Evolutionary conservation across 2,797 vertebrate species (phyloP), one percentile per base, ranked within the genome.

Genomic region (Coregonus sp.): DNA sequence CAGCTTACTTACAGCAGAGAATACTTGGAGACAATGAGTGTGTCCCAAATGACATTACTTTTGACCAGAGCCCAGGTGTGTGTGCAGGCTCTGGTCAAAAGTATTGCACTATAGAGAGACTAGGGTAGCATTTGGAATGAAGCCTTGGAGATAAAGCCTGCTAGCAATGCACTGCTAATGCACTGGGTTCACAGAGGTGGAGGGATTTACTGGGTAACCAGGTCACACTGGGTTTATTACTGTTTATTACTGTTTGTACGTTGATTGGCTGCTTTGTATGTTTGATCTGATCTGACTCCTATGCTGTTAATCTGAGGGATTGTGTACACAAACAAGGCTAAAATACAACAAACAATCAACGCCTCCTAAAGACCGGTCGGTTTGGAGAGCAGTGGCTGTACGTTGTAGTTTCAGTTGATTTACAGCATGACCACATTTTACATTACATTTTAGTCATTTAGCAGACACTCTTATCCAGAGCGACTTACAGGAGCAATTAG

Each of bases 151-250:
- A 18, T 15, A 66, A 59, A 63, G 31, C 25, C 54, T 74, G 72
- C 25, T 52, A 59, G 47, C 63, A 63, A 68, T n/a, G 40, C 40
- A 68, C 29, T 52, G n/a, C 25, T 18, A 70, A 70, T 50, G 4
- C 47, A 76, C 29, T 56, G 69, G 56, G 31, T 63, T 70, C 20
- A 71, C 0, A 76, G 29, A n/a, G 54, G 7, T 63, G 16, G 75
- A 56, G 54, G 54, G 37, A 40, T 40, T 40, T 40, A 75, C 37
- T 73, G 59, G 31, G 65, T 67, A 33, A 18, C 0, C 31, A 69
- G 67, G 67, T 35, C 14, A 16, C 35, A 70, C 40, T 9, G n/a
- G 52, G 52, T 31, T 65, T 31, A 11, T 65, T 11, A 14, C 12
- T 29, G 20, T 65, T 25, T 29, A 29, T 25, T 29, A 25, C 2